Base-by-base conservation (phyloP, 2,888 invertebrate genomes). In the Tolmerus cingulatus region DNA sequence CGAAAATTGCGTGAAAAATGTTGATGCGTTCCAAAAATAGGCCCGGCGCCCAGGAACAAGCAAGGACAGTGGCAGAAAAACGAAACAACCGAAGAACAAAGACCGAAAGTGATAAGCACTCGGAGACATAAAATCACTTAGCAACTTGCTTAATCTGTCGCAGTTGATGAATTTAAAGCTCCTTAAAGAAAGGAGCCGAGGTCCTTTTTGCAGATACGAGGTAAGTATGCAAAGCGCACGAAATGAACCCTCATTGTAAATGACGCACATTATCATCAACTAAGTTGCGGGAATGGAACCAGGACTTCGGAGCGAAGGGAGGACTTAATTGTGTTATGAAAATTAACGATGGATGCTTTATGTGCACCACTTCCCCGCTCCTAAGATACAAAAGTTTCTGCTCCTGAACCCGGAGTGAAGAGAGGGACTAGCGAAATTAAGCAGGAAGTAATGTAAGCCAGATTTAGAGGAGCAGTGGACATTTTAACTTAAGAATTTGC, bases 121-220 rank as follows among this genome's bases (percentile, higher is more conserved):
- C 30, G n/a, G 79, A 79, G 79, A 79, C 55, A 55, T 79, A 79
- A 79, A 79, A 79, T 79, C 79, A 79, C 46, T 79, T 79, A 79
- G 51, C 51, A 79, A 79, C 79, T 79, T 79, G 79, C 51, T 51
- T 79, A 51, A 46, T 79, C 51, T 79, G 30, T 79, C 16, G n/a
- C 51, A 79, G 46, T 51, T 79, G 79, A 51, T 79, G 23, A 78
- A 43, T 46, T 78, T 78, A 78, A 78, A 79, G 79, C 27, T 30
- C 51, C 51, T 79, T 79, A 79, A 51, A 79, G 79, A 51, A 79
- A 51, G 51, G 66, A 66, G 27, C 46, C 2, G 37, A 19, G 0
- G 8, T 77, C 78, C 40, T 43, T 23, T 34, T n/a, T 43, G 12
- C 3, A 30, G 2, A 30, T 9, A n/a, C n/a, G n/a, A 23, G 23